These are phyloP conservation scores for Prunella strophiata DNA, from an alignment of 2,797 vertebrate species.

Conservation along the genomic window DNA sequence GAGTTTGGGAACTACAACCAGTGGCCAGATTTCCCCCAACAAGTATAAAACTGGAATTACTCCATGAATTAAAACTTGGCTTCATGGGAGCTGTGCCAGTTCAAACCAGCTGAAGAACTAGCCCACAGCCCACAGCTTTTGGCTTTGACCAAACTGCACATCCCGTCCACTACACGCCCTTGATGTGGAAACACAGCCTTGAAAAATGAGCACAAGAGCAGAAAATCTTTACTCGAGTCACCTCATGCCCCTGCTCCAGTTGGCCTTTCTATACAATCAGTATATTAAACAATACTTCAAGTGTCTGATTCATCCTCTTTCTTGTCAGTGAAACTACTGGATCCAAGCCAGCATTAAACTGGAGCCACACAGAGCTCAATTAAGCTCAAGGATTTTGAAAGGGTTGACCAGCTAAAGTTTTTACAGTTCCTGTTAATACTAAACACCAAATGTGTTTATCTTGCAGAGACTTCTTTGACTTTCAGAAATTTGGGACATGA, in stretches of 20 bases:
- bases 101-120: slow-evolving; percentile 1
- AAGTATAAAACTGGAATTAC: background rate
- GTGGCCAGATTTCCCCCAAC: background rate
- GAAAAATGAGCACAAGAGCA: background rate
- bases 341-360: slow-evolving; percentile 1
- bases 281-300: slow-evolving; percentile 30
- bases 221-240: background rate
- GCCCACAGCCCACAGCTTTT: background rate
- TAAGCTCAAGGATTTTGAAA: slow-evolving; percentile 31
- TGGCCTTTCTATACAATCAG: background rate
- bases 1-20: background rate
- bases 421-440: background rate
- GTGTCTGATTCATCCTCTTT: slow-evolving; percentile 7
- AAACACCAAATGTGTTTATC: background rate
- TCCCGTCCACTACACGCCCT: background rate
- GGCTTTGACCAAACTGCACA: background rate
- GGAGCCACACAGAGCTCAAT: background rate
- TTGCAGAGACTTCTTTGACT: background rate
- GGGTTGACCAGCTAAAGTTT: slow-evolving; percentile 17
- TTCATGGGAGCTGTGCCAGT: background rate
- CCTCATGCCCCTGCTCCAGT: background rate
- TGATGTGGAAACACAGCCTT: background rate
- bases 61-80: background rate
- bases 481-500: background rate
- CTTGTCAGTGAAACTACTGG: slow-evolving; percentile 8